Evolutionary conservation across 1,140 invertebrate genomes (phyloP).

Genomic region (Belonocnema kinseyi): DNA sequence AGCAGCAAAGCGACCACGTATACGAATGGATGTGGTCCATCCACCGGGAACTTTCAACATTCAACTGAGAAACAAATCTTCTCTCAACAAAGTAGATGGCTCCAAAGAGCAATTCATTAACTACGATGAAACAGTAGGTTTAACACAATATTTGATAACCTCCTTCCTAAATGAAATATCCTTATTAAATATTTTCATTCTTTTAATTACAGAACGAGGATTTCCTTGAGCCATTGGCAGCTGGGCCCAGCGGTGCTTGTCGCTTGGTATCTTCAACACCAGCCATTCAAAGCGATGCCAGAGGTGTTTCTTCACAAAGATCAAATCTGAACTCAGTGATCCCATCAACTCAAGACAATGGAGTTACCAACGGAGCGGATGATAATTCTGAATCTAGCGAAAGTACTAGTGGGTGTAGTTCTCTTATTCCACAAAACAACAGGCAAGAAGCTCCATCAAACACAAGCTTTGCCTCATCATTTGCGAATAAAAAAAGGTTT

Average conservation of each 20-base stretch:
- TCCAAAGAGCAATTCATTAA: slow-evolving; percentile 50
- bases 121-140: slow-evolving; percentile 47
- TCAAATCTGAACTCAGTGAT: slow-evolving; percentile 61
- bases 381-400: slow-evolving; percentile 76
- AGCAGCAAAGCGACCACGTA: slow-evolving; percentile 68
- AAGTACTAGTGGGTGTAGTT: slow-evolving; percentile 76
- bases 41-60: slow-evolving; percentile 72
- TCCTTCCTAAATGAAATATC: background rate
- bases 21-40: slow-evolving; percentile 70
- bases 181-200: slow-evolving; percentile 20
- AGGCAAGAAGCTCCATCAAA: slow-evolving; percentile 65
- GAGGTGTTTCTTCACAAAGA: slow-evolving; percentile 52
- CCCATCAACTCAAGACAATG: slow-evolving; percentile 63
- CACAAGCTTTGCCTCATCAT: slow-evolving; percentile 59
- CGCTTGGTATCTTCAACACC: slow-evolving; percentile 69
- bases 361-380: slow-evolving; percentile 67
- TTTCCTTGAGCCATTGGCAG: slow-evolving; percentile 60
- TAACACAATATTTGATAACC: background rate
- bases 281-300: slow-evolving; percentile 55
- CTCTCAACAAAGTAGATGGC: slow-evolving; percentile 46
- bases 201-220: slow-evolving; percentile 58
- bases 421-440: slow-evolving; percentile 73
- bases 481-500: slow-evolving; percentile 63
- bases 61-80: slow-evolving; percentile 54
- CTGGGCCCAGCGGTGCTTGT: slow-evolving; percentile 62